Percentiles rank a stretch among this genome's conserved stretches.
These are phyloP conservation scores for Nestor notabilis DNA, from an alignment of 2,113 vertebrate genomes.

Conservation along the genomic window DNA sequence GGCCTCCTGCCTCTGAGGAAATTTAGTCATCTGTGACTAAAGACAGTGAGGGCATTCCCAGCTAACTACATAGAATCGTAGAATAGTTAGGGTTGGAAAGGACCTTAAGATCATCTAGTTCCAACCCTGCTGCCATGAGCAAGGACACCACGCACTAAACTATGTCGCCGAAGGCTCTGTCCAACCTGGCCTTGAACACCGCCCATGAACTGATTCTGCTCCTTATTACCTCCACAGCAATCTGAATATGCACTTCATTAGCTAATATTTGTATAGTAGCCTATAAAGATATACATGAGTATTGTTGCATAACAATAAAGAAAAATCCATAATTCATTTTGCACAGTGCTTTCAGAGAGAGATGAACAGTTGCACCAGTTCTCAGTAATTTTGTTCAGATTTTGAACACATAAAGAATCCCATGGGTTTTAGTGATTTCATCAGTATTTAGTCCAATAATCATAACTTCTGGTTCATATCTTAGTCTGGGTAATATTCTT, in stretches of 20 bases:
- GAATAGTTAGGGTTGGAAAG: too few relatives aligned
- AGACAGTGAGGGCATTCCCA: not conserved
- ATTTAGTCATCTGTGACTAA: not conserved
- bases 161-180: too few relatives aligned
- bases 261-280: not conserved
- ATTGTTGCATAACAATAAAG: not conserved
- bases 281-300: not conserved
- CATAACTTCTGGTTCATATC: not conserved
- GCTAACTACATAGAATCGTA: too few relatives aligned
- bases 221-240: not conserved
- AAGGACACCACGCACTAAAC: too few relatives aligned
- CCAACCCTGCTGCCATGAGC: too few relatives aligned
- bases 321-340: not conserved
- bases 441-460: not conserved
- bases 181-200: too few relatives aligned
- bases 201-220: not conserved
- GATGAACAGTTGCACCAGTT: not conserved
- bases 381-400: not conserved
- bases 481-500: not conserved
- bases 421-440: not conserved
- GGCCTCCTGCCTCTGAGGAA: not conserved
- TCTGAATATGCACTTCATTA: not conserved
- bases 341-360: not conserved
- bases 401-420: not conserved
- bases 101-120: too few relatives aligned